A percentile compares a stretch with the other conserved stretches of the same genome.
phyloP scores from a whole-genome alignment of 2,888 invertebrate genomes.

The Phytoseiulus persimilis region DNA sequence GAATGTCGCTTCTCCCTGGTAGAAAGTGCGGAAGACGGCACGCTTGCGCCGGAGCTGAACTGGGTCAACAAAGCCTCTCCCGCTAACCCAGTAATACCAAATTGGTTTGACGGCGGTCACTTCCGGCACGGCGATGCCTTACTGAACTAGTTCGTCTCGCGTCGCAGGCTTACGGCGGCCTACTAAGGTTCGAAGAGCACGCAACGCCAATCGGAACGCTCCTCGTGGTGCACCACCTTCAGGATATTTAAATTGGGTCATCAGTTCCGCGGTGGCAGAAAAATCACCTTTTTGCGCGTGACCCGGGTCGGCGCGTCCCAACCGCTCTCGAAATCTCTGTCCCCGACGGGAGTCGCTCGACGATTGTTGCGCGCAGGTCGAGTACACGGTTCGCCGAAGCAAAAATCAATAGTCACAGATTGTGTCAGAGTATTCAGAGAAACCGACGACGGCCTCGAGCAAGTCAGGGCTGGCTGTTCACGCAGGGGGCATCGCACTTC shows the following conservation, averaged over 20 bases:
- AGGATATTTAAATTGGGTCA: neutral
- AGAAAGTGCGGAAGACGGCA: neutral
- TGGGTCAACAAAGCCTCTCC: neutral
- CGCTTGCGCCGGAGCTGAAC: neutral
- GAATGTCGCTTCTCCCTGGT: neutral
- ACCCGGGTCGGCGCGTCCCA: neutral
- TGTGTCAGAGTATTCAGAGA: conserved; percentile 5
- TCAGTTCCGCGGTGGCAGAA: neutral
- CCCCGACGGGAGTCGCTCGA: neutral
- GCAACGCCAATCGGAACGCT: neutral
- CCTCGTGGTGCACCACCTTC: neutral
- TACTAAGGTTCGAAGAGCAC: neutral
- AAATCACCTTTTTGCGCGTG: neutral
- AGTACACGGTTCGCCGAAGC: neutral
- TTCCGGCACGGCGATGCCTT: conserved; percentile 5
- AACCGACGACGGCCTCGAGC: neutral
- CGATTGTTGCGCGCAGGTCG: neutral
- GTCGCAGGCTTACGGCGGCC: neutral
- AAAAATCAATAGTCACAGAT: neutral
- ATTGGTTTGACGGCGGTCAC: neutral
- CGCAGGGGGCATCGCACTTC: conserved; percentile 5
- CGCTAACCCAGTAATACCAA: neutral
- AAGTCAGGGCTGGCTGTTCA: neutral
- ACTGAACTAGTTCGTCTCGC: neutral
- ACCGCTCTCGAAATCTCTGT: neutral